Conservation (phyloP, 2,888 invertebrate genomes). For the Sicus ferrugineus region DNA sequence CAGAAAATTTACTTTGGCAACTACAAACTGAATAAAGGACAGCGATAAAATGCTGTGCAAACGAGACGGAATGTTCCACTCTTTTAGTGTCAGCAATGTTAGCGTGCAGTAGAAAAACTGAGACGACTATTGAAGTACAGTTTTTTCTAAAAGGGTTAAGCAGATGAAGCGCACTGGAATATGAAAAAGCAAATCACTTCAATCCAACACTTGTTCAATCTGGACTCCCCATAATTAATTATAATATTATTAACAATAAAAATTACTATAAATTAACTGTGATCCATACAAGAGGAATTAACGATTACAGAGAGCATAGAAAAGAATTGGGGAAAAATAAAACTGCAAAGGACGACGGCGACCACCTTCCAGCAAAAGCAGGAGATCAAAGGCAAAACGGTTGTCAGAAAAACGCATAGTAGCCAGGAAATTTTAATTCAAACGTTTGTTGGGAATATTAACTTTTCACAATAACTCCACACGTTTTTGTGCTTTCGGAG, state of each 20-base stretch:
- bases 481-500: constrained; percentile 3
- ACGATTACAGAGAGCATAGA: constrained; percentile 35
- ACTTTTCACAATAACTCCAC: not conserved
- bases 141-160: constrained; percentile 30
- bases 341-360: constrained; percentile 37
- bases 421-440: no score
- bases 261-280: constrained; percentile 55
- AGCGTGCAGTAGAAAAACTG: no score
- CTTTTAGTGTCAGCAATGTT: no score
- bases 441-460: constrained; percentile 3
- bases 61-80: no score
- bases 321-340: constrained; percentile 42
- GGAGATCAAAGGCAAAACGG: constrained; percentile 41
- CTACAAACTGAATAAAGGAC: no score
- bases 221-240: constrained; percentile 58
- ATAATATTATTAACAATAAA: constrained; percentile 51
- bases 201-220: constrained; percentile 62
- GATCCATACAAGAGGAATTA: constrained; percentile 49
- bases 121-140: no score
- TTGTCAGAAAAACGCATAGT: constrained; percentile 38
- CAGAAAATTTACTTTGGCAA: no score
- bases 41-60: no score
- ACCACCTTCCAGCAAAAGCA: constrained; percentile 33
- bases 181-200: constrained; percentile 50
- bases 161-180: constrained; percentile 40